Conservation (phyloP, 2,888 invertebrate genomes). For the Lasioglossum marginatum region DNA sequence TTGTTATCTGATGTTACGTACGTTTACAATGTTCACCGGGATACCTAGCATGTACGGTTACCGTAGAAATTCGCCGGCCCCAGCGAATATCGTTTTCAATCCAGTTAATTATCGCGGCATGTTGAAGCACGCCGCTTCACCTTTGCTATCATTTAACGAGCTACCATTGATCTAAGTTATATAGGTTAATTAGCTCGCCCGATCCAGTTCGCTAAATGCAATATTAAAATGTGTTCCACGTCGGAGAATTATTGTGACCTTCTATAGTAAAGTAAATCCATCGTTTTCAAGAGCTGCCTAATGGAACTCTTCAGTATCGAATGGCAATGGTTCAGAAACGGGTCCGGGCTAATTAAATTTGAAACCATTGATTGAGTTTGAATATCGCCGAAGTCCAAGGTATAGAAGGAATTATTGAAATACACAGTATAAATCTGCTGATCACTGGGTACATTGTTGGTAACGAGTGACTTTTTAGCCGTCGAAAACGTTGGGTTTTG, state of each 20-base stretch:
- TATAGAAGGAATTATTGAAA: neutral
- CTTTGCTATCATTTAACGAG: neutral
- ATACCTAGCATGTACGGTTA: slow-evolving; percentile 6
- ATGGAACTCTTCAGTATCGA: neutral
- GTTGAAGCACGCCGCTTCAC: neutral
- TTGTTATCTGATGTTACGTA: slow-evolving; percentile 52
- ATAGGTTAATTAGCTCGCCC: neutral
- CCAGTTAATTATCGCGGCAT: slow-evolving; percentile 35
- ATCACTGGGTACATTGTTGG: neutral
- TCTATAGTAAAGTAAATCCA: neutral
- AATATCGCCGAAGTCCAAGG: neutral
- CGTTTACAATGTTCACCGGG: slow-evolving; percentile 39
- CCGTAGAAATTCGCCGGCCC: slow-evolving; percentile 20
- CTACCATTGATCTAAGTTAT: neutral
- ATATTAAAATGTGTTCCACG: neutral
- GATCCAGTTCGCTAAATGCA: neutral
- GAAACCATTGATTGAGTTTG: neutral
- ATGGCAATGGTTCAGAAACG: neutral
- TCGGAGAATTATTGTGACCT: neutral
- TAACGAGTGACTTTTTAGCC: neutral
- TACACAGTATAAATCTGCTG: neutral
- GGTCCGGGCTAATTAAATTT: neutral
- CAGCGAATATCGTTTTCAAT: slow-evolving; percentile 16
- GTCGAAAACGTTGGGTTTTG: neutral
- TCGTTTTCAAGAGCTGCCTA: neutral